phyloP scores from a whole-genome alignment of 2,797 vertebrate species.

The Halcyon smyrnensis region DNA sequence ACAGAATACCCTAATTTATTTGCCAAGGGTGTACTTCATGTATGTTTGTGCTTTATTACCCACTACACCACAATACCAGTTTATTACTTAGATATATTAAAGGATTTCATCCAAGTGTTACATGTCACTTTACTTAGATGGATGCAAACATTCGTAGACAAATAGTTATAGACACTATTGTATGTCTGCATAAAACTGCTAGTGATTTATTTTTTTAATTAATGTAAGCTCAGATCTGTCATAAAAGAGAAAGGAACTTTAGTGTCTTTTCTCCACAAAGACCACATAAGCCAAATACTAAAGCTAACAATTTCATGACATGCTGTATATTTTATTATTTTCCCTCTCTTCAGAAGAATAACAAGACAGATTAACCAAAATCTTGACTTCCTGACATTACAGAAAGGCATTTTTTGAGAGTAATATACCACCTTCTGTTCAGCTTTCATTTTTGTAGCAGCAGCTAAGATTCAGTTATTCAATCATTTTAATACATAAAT shows the following conservation, averaged over 20 bases:
- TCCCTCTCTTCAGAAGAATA: background rate
- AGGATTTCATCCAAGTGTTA: background rate
- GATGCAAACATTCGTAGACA: background rate
- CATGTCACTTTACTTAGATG: background rate
- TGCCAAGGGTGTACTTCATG: background rate
- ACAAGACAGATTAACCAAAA: background rate
- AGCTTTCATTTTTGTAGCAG: background rate
- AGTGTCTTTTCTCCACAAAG: background rate
- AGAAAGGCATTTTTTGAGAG: background rate
- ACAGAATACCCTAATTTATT: background rate
- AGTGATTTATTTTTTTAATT: slow-evolving; percentile 38
- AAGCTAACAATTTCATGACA: background rate
- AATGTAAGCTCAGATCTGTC: background rate
- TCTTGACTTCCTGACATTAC: background rate
- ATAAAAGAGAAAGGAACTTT: background rate
- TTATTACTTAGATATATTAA: background rate
- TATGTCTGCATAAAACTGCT: background rate
- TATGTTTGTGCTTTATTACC: background rate
- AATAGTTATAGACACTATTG: background rate
- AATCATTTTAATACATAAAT: background rate
- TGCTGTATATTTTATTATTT: background rate
- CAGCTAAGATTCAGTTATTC: background rate
- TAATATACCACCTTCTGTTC: background rate
- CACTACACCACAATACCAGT: background rate
- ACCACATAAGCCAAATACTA: background rate